Conservation (phyloP, 2,888 invertebrate genomes). For the Calliphora vomitoria region DNA sequence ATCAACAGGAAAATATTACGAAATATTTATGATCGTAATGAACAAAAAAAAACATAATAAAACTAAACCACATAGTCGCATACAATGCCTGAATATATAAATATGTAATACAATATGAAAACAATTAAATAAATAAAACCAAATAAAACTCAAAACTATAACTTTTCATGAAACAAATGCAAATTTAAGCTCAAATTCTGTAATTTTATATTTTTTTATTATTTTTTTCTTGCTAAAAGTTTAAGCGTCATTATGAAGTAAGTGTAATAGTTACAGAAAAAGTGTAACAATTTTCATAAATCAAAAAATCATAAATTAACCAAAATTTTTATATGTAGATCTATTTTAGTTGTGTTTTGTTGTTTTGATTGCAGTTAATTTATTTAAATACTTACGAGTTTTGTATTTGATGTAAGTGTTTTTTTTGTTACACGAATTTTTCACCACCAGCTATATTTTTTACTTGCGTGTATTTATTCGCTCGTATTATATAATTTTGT, state of each 20-base stretch:
- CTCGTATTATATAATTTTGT: neutral
- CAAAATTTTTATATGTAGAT: slow-evolving; percentile 35
- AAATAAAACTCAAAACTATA: neutral
- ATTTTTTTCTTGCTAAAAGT: neutral
- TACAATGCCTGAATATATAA: slow-evolving; percentile 44
- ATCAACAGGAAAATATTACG: slow-evolving; percentile 72
- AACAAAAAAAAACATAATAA: slow-evolving; percentile 38
- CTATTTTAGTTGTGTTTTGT: slow-evolving; percentile 5
- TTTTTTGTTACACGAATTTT: neutral
- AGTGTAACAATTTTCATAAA: slow-evolving; percentile 30
- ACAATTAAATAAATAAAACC: slow-evolving; percentile 36
- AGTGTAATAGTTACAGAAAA: neutral
- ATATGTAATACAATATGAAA: slow-evolving; percentile 12
- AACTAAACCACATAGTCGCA: slow-evolving; percentile 51
- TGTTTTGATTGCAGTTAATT: slow-evolving; percentile 44
- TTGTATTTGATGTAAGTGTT: slow-evolving; percentile 11
- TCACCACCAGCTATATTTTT: neutral
- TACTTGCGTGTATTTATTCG: slow-evolving; percentile 1
- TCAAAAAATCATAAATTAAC: slow-evolving; percentile 50
- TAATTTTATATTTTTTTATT: neutral
- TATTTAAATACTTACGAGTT: slow-evolving; percentile 50
- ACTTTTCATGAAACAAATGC: slow-evolving; percentile 26
- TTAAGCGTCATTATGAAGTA: slow-evolving; percentile 36
- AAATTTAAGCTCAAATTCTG: slow-evolving; percentile 13
- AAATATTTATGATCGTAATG: slow-evolving; percentile 69